A percentile compares a stretch with the other conserved stretches of the same genome.
These are phyloP conservation scores for Cyprinodon diabolis DNA, from an alignment of 2,797 vertebrate species.

Conservation along the genomic window DNA sequence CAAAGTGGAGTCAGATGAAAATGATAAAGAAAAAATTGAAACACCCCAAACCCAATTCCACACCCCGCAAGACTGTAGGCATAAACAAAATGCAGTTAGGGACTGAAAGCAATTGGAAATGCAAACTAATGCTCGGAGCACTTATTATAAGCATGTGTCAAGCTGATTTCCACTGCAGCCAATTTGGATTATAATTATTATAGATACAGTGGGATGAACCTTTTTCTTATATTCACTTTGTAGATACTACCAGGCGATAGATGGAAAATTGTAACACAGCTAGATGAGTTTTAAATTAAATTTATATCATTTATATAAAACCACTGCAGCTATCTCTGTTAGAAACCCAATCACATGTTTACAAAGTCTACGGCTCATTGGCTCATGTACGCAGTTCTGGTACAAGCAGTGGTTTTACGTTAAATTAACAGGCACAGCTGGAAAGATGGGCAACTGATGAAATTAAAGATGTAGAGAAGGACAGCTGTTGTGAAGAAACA, in stretches of 20 bases:
- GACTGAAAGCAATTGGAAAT: conserved; percentile 57
- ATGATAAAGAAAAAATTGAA: conserved; percentile 39
- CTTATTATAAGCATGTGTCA: conserved; percentile 38
- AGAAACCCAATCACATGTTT: conserved; percentile 9
- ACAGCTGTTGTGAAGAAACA: conserved; percentile 24
- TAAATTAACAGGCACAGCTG: conserved; percentile 58
- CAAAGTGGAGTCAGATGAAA: conserved; percentile 38
- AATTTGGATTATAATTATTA: conserved; percentile 29
- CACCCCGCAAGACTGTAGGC: conserved; percentile 41
- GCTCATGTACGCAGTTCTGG: conserved; percentile 4
- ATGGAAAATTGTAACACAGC: conserved; percentile 5
- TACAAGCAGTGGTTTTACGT: conserved; percentile 33
- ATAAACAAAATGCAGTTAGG: conserved; percentile 52
- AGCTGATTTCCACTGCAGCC: conserved; percentile 25
- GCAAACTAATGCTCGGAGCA: conserved; percentile 51
- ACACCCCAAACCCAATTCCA: conserved; percentile 8
- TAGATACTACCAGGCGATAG: conserved; percentile 20
- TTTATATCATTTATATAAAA: not conserved
- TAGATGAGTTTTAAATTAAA: not conserved
- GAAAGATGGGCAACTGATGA: conserved; percentile 24
- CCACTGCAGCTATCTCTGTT: not conserved
- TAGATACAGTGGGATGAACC: conserved; percentile 20
- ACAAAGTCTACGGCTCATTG: conserved; percentile 2
- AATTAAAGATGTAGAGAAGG: conserved; percentile 47
- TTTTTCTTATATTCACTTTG: conserved; percentile 16